Conservation (phyloP, 2,113 vertebrate species). For the Corydoras maculifer region DNA sequence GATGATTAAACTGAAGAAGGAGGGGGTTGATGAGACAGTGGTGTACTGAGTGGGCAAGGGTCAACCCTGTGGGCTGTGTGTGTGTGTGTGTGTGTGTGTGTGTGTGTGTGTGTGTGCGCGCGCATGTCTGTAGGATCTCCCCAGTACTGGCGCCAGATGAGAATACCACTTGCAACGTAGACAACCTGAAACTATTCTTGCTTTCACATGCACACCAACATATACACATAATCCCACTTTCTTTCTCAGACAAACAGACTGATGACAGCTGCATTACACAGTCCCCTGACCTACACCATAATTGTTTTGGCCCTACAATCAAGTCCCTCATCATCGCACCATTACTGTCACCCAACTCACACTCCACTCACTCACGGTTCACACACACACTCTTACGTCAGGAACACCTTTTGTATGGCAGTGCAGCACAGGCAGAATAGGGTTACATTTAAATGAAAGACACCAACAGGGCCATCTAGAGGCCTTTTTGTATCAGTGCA, state of each 20-base stretch:
- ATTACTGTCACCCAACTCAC: slow-evolving; percentile 29
- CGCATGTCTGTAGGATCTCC: slow-evolving; percentile 67
- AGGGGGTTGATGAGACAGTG: slow-evolving; percentile 36
- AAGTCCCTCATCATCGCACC: slow-evolving; percentile 37
- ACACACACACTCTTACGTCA: background rate
- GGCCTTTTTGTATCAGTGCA: too few relatives aligned
- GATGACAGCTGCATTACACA: slow-evolving; percentile 31
- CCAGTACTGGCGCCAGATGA: slow-evolving; percentile 69
- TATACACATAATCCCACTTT: slow-evolving; percentile 36
- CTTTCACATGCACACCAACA: slow-evolving; percentile 16
- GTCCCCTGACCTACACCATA: slow-evolving; percentile 23
- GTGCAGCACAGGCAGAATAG: slow-evolving; percentile 37
- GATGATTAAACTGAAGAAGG: slow-evolving; percentile 36
- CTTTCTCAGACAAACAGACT: slow-evolving; percentile 7
- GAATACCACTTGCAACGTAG: slow-evolving; percentile 63
- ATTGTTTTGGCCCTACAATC: slow-evolving; percentile 32
- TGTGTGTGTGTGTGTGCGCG: slow-evolving; percentile 65
- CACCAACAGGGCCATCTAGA: too few relatives aligned
- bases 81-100: slow-evolving; percentile 52
- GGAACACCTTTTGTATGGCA: slow-evolving; percentile 26
- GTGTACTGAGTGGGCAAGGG: slow-evolving; percentile 39
- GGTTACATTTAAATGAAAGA: too few relatives aligned
- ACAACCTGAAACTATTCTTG: slow-evolving; percentile 58
- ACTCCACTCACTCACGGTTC: slow-evolving; percentile 6
- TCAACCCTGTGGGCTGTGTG: slow-evolving; percentile 38